These are phyloP conservation scores for Microtus ochrogaster DNA, from an alignment of 2,113 vertebrate genomes.

Conservation along the genomic window DNA sequence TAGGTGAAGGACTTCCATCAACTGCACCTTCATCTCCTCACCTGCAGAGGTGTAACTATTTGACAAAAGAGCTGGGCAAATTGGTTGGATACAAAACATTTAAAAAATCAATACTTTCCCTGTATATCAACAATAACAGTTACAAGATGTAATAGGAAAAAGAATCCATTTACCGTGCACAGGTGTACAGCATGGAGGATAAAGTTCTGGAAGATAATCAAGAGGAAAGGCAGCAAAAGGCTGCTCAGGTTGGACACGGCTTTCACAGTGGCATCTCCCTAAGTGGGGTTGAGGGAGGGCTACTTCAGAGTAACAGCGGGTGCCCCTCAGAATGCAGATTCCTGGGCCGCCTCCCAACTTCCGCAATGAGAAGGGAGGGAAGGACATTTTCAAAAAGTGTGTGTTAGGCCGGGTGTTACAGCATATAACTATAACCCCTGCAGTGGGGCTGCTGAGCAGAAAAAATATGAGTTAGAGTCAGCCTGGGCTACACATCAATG, in stretches of 20 bases:
- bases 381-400: not conserved
- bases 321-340: not conserved
- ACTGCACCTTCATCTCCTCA: not conserved
- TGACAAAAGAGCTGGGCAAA: conserved; percentile 41
- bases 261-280: not conserved
- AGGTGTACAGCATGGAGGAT: not conserved
- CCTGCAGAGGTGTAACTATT: not conserved
- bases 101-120: conserved; percentile 66
- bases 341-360: not conserved
- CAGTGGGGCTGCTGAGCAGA: not conserved
- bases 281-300: not conserved
- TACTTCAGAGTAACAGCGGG: not conserved
- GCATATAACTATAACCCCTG: not conserved
- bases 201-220: not conserved
- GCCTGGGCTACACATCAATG: not conserved
- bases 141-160: conserved; percentile 48
- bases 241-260: not conserved
- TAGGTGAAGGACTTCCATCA: not conserved
- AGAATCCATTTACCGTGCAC: not conserved
- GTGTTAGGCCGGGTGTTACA: not conserved
- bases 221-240: not conserved
- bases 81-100: conserved; percentile 53
- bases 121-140: conserved; percentile 37
- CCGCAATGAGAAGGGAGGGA: not conserved
- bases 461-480: too few species aligned